Evolutionary conservation across 2,797 vertebrate species (phyloP).

Genomic region (Rhabdophis nuchalis): DNA sequence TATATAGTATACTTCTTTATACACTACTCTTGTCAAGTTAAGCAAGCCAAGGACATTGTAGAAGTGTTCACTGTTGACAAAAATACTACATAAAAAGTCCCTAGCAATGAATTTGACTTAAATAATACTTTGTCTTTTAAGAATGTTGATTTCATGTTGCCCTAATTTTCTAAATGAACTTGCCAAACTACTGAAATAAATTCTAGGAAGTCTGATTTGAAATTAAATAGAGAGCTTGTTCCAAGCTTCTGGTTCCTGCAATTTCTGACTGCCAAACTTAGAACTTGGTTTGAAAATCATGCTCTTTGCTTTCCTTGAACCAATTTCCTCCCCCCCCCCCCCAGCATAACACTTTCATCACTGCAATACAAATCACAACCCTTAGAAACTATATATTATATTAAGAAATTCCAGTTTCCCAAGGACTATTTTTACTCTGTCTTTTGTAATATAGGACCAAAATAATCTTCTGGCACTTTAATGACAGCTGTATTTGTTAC

Average conservation of each 20-base stretch:
- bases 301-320: neutral
- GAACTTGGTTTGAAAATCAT: neutral
- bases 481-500: neutral
- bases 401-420: neutral
- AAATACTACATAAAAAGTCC: neutral
- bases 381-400: neutral
- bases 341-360: neutral
- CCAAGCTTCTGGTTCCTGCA: neutral
- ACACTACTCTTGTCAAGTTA: neutral
- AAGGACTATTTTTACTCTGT: neutral
- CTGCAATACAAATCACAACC: neutral
- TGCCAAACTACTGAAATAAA: neutral
- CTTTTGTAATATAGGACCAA: neutral
- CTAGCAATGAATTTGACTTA: neutral
- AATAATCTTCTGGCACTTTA: neutral
- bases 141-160: neutral
- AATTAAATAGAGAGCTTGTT: neutral
- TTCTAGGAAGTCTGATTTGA: neutral
- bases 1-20: neutral
- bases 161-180: neutral
- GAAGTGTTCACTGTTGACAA: neutral
- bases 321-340: neutral
- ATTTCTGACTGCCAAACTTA: neutral
- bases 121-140: neutral
- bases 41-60: slow-evolving; percentile 17